These are phyloP conservation scores for Perognathus longimembris DNA, from an alignment of 2,113 vertebrate genomes.

Conservation along the genomic window DNA sequence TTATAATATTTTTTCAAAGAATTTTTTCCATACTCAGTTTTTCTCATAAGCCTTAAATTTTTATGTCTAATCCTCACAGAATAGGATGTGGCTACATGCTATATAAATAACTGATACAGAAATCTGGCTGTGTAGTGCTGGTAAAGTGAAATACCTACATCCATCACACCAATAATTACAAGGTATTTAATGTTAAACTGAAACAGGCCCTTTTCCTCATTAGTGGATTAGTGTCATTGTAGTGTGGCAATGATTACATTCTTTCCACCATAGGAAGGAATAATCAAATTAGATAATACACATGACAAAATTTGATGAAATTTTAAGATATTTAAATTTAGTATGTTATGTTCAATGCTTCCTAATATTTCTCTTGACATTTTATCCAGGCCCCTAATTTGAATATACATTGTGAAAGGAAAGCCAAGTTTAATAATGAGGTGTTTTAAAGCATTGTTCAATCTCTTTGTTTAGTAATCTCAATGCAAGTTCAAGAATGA, in stretches of 20 bases:
- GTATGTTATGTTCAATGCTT: background rate
- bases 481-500: background rate
- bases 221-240: background rate
- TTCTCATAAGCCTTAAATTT: background rate
- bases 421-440: background rate
- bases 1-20: background rate
- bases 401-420: background rate
- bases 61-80: background rate
- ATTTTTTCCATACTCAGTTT: background rate
- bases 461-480: background rate
- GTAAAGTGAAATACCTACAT: too few species aligned
- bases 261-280: background rate
- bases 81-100: background rate
- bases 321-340: constrained; percentile 31
- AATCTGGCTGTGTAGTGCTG: background rate
- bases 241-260: background rate
- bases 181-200: background rate
- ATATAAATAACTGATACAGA: background rate
- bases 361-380: background rate
- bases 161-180: background rate
- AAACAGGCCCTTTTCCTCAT: background rate
- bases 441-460: background rate
- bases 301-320: background rate
- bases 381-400: background rate
- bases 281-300: background rate